A percentile compares a stretch with the other conserved stretches of the same genome.
These are phyloP conservation scores for Catonia carolina DNA, from an alignment of 2,888 invertebrate genomes.

Conservation along the genomic window DNA sequence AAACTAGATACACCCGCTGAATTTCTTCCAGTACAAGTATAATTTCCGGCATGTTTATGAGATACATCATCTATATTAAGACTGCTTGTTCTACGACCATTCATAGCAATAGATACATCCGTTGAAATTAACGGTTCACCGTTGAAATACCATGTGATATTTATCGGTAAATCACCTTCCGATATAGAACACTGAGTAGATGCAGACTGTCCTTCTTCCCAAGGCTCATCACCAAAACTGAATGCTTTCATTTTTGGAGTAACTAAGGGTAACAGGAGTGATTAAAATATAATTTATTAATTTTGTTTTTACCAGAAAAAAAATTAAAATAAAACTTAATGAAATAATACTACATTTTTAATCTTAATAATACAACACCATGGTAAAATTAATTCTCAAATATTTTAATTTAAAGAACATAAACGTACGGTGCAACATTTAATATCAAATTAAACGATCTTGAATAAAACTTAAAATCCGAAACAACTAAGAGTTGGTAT, in stretches of 20 bases:
- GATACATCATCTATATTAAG: constrained; percentile 24
- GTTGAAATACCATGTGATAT: constrained; percentile 48
- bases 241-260: constrained; percentile 35
- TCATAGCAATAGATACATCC: constrained; percentile 23
- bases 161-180: constrained; percentile 40
- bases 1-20: constrained; percentile 59
- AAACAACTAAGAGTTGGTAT: no score
- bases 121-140: constrained; percentile 40
- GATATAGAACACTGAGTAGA: constrained; percentile 43
- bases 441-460: no score
- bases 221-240: constrained; percentile 33
- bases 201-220: constrained; percentile 45
- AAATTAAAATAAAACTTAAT: no score
- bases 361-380: no score
- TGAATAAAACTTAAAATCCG: no score
- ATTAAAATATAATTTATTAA: no score
- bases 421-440: no score
- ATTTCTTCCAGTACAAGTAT: constrained; percentile 64
- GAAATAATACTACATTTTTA: no score
- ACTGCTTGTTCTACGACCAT: constrained; percentile 36
- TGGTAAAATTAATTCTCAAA: no score
- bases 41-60: constrained; percentile 48
- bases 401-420: no score
- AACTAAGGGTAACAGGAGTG: constrained; percentile 39
- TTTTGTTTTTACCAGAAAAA: no score